A percentile compares a stretch with the other conserved stretches of the same genome.
These are phyloP conservation scores for Spongia lamella DNA, from an alignment of 37 sponge, comb jelly and placozoan genomes.

Conservation along the genomic window DNA sequence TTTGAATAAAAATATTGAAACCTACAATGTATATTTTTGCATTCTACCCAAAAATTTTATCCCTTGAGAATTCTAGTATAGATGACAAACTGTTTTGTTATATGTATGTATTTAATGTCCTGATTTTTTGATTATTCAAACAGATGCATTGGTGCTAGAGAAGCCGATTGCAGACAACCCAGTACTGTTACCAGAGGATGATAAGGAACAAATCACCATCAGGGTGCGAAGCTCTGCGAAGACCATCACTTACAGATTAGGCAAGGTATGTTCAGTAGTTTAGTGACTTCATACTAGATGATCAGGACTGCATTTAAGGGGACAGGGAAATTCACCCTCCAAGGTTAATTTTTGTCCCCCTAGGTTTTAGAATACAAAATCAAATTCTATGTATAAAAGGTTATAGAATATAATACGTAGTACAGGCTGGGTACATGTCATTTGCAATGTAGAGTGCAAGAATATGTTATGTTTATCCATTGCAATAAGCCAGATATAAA, in stretches of 20 bases:
- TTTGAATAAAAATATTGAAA: too few relatives aligned
- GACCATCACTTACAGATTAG: conserved; percentile 32
- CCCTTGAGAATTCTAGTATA: not conserved
- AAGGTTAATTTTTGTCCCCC: too few relatives aligned
- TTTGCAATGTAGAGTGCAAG: too few relatives aligned
- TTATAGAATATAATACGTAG: too few relatives aligned
- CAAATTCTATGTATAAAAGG: too few relatives aligned
- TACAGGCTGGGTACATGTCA: too few relatives aligned
- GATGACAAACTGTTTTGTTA: not conserved
- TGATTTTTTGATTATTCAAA: too few relatives aligned
- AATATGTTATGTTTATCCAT: not conserved
- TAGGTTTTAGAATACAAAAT: too few relatives aligned
- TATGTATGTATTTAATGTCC: not conserved
- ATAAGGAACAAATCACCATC: conserved; percentile 14
- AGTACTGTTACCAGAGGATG: not conserved
- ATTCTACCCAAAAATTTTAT: not conserved
- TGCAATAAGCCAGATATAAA: not conserved
- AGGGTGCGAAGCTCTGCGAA: conserved; percentile 47
- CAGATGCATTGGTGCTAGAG: conserved; percentile 48
- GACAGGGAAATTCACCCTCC: too few relatives aligned
- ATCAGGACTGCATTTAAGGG: too few relatives aligned
- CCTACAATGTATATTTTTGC: too few relatives aligned
- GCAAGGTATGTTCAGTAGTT: conserved; percentile 49
- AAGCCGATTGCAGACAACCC: not conserved
- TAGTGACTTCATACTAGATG: too few relatives aligned